Evolutionary conservation across 2,888 invertebrate species (phyloP).

Genomic region (Troilus luridus): DNA sequence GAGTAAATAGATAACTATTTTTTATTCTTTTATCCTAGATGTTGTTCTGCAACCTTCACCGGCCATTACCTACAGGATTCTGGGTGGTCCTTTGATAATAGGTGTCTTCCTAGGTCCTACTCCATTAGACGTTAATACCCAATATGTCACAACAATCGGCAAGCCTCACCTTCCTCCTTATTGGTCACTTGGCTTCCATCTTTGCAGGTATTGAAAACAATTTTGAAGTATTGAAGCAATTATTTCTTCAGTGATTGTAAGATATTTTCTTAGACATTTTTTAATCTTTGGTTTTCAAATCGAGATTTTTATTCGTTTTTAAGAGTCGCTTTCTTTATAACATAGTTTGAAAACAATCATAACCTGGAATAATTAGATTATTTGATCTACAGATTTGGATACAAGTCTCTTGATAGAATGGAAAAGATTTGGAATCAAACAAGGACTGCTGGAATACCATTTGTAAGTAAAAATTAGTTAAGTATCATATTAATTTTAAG

Average conservation of each 20-base stretch:
- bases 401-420: constrained; percentile 77
- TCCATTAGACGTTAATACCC: constrained; percentile 74
- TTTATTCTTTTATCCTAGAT: constrained; percentile 72
- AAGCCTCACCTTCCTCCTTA: constrained; percentile 80
- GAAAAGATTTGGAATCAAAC: constrained; percentile 78
- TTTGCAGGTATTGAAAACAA: constrained; percentile 75
- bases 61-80: constrained; percentile 84
- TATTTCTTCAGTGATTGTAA: not conserved
- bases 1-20: not conserved
- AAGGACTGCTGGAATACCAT: constrained; percentile 78
- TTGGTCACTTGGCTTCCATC: constrained; percentile 91
- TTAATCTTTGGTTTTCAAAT: not conserved
- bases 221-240: not conserved
- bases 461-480: constrained; percentile 62
- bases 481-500: constrained; percentile 32
- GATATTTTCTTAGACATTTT: not conserved
- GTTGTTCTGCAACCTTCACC: constrained; percentile 85
- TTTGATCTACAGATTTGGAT: constrained; percentile 73
- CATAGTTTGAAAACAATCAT: not conserved
- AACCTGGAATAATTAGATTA: not conserved
- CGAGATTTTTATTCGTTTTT: not conserved
- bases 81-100: constrained; percentile 87
- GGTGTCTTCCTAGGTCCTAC: constrained; percentile 84
- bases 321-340: constrained; percentile 11
- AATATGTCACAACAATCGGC: constrained; percentile 48